A percentile compares a stretch with the other conserved stretches of the same genome.
These are phyloP conservation scores for Scleropages formosus DNA, from an alignment of 2,797 vertebrate genomes.

Conservation along the genomic window DNA sequence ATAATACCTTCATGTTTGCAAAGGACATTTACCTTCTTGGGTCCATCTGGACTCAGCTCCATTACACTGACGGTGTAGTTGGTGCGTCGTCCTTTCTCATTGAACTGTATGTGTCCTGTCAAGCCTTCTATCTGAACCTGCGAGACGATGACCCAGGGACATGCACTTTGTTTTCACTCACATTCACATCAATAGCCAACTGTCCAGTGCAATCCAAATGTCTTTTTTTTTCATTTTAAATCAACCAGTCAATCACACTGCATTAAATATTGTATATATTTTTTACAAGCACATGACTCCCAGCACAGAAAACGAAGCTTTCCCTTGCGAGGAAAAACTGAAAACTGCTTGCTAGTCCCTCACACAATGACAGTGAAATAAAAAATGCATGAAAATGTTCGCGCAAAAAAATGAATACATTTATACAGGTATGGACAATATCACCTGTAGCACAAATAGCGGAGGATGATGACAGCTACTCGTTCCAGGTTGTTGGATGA, in stretches of 20 bases:
- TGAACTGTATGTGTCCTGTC: conserved; percentile 89
- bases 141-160: conserved; percentile 3
- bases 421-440: too few species aligned
- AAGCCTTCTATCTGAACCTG: conserved; percentile 89
- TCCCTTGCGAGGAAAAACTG: too few species aligned
- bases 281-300: background rate
- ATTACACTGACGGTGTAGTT: conserved; percentile 89
- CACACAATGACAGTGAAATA: too few species aligned
- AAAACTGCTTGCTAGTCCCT: too few species aligned
- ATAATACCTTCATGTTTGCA: too few species aligned
- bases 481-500: too few species aligned
- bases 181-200: background rate
- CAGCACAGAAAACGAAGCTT: background rate
- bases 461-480: too few species aligned
- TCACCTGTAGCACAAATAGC: too few species aligned
- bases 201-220: background rate
- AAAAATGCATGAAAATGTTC: too few species aligned
- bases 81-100: conserved; percentile 88
- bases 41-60: conserved; percentile 80
- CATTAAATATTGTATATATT: background rate
- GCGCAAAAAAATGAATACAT: too few species aligned
- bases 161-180: background rate
- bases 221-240: background rate
- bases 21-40: conserved; percentile 76
- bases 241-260: background rate